phyloP scores from a whole-genome alignment of 2,113 vertebrate species.

The Semnornis frantzii region DNA sequence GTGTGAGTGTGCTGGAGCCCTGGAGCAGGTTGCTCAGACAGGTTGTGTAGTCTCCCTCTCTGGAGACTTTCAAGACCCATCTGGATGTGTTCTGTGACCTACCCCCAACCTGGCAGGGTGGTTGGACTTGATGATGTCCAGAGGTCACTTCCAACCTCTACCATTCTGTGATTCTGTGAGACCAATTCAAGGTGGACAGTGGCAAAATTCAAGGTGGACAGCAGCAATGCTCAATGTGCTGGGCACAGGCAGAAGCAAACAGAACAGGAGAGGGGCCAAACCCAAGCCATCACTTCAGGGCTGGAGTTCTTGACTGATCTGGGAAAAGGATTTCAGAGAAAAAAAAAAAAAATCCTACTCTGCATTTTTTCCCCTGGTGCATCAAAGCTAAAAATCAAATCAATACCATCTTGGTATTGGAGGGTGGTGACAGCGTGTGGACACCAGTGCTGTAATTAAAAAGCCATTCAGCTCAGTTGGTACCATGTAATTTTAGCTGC shows the following conservation, averaged over 20 bases:
- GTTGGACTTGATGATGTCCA: too few relatives aligned
- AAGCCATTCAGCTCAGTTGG: slow-evolving; percentile 79
- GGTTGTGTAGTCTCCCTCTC: too few relatives aligned
- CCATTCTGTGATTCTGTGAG: too few relatives aligned
- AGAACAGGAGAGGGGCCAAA: not conserved
- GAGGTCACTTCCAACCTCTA: too few relatives aligned
- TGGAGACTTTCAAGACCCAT: too few relatives aligned
- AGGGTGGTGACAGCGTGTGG: slow-evolving; percentile 75
- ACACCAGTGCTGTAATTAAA: slow-evolving; percentile 83
- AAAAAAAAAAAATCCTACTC: slow-evolving; percentile 48
- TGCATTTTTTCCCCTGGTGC: slow-evolving; percentile 66
- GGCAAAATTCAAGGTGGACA: not conserved
- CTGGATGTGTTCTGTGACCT: too few relatives aligned
- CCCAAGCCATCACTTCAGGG: slow-evolving; percentile 25
- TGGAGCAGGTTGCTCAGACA: too few relatives aligned
- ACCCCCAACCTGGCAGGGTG: too few relatives aligned
- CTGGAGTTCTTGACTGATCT: slow-evolving; percentile 50
- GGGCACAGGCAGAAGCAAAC: not conserved
- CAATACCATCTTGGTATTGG: slow-evolving; percentile 79
- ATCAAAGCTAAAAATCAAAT: slow-evolving; percentile 80
- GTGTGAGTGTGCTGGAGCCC: too few relatives aligned
- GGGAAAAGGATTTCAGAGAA: slow-evolving; percentile 57
- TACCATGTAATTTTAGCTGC: slow-evolving; percentile 83
- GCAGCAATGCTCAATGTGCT: not conserved
- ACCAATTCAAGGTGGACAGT: too few relatives aligned